Evolutionary conservation across 2,888 invertebrate species (phyloP).

Genomic region (Bugulina stolonifera): DNA sequence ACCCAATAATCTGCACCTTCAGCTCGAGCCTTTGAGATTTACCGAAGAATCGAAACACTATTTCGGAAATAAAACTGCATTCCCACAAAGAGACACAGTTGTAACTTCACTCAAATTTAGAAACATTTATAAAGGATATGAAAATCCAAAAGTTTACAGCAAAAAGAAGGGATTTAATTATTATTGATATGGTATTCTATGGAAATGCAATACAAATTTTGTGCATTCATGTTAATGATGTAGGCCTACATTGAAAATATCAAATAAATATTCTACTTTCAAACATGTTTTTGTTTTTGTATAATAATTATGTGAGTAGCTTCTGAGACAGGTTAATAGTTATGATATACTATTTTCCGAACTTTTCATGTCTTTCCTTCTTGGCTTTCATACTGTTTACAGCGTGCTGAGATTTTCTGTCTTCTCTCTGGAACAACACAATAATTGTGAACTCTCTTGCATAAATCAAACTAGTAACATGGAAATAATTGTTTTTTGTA

Average conservation of each 20-base stretch:
- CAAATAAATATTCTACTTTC: too few species aligned
- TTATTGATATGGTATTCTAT: too few species aligned
- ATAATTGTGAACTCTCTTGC: too few species aligned
- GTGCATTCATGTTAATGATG: too few species aligned
- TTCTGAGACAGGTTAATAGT: background rate
- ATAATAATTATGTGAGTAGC: too few species aligned
- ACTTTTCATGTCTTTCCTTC: constrained; percentile 5
- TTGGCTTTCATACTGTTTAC: background rate
- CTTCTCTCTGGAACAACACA: background rate
- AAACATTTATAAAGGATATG: constrained; percentile 71
- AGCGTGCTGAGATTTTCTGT: background rate
- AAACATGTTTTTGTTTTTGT: too few species aligned
- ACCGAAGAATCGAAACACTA: constrained; percentile 74
- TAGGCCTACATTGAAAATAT: too few species aligned
- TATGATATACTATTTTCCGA: background rate
- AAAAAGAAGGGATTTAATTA: background rate
- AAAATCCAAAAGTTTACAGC: constrained; percentile 58
- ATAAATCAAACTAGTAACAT: too few species aligned
- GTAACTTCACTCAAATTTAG: constrained; percentile 76
- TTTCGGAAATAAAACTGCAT: constrained; percentile 70
- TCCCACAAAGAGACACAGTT: constrained; percentile 74
- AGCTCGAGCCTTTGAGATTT: constrained; percentile 73
- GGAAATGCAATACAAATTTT: too few species aligned
- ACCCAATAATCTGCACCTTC: constrained; percentile 80
- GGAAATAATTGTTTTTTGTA: too few species aligned